These are phyloP conservation scores for Magallana angulata DNA, from an alignment of 1,140 invertebrate genomes.

Conservation along the genomic window DNA sequence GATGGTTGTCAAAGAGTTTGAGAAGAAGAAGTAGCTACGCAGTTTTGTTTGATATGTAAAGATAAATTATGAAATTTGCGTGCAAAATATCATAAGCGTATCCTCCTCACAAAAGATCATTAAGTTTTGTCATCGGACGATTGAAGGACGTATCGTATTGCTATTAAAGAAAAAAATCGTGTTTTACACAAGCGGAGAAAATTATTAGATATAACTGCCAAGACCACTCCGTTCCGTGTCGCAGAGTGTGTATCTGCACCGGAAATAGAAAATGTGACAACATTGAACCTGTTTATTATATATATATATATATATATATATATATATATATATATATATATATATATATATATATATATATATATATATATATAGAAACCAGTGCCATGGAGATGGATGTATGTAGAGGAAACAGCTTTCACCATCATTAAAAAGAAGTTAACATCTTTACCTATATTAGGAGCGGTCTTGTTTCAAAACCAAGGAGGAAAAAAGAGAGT, in stretches of 20 bases:
- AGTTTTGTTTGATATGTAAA: no score
- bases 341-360: neutral
- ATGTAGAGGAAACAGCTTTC: no score
- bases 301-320: neutral
- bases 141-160: neutral
- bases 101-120: no score
- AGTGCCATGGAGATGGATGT: no score
- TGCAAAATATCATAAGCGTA: no score
- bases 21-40: no score
- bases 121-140: neutral
- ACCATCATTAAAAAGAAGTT: no score
- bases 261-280: neutral
- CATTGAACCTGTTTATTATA: neutral
- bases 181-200: neutral
- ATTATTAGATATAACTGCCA: neutral
- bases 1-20: no score
- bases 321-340: constrained; percentile 16
- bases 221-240: neutral
- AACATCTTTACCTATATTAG: no score
- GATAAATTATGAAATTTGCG: no score
- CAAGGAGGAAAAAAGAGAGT: no score
- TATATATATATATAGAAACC: neutral
- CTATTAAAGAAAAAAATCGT: neutral
- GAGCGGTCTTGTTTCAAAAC: no score
- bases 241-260: neutral